Evolutionary conservation across 2,888 invertebrate species (phyloP), one percentile per base, ranked within the genome.

Genomic region (Fissipunctia ypsillon): DNA sequence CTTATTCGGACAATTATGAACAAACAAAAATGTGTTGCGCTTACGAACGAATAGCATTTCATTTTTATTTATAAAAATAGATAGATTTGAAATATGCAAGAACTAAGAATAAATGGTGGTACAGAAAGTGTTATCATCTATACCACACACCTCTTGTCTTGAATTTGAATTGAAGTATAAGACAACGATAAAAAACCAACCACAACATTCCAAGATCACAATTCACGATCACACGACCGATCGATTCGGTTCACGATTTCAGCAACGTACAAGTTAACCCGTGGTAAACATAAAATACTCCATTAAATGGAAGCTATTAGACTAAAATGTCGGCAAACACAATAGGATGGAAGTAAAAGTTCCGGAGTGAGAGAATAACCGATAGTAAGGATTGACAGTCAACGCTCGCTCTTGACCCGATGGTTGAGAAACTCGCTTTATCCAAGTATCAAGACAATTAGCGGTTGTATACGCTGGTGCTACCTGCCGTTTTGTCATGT

Each of bases 301-400:
- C 12, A 50, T 56, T 48, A 65, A 73, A 80, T 66, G 74, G 63
- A 67, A 77, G 68, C 74, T 22, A 69, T 73, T 69, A 73, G 60
- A 75, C 22, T 56, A 50, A 73, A 86, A 78, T 74, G 57, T 72
- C 73, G 57, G 38, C 14, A 70, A 54, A 73, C 59, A 57, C 69
- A 9, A 25, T 50, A 76, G 54, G 63, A 84, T 73, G 84, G 87
- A 85, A 86, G 80, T 82, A 76, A 78, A 82, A 81, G 69, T 79
- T 59, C n/a, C 50, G 56, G 14, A 61, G 81, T 65, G 52, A 73
- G 54, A n/a, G n/a, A n/a, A n/a, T n/a, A n/a, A n/a, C n/a, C n/a
- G n/a, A n/a, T n/a, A n/a, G n/a, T n/a, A n/a, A n/a, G n/a, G 9
- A 16, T 41, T 68, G 48, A 43, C 64, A 60, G 79, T 72, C 77